A percentile compares a stretch with the other conserved stretches of the same genome.
Conservation (phyloP, 35 echinoderm and acorn worm genomes). For the Holothuria glaberrima region DNA sequence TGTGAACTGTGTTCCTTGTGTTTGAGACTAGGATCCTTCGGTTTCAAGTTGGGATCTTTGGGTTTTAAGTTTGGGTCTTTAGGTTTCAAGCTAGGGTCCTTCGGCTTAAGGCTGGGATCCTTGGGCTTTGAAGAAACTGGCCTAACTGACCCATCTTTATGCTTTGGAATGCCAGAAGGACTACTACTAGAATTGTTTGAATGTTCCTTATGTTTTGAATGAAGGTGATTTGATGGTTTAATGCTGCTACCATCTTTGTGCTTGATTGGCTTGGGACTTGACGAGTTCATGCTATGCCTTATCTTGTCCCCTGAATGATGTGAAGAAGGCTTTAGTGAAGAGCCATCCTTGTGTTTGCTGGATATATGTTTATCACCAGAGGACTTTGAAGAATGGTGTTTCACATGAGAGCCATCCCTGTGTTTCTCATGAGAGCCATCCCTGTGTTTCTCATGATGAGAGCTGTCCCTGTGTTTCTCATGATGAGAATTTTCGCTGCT, state of each 20-base stretch:
- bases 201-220: constrained; percentile 33
- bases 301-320: neutral
- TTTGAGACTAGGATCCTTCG: constrained; percentile 55
- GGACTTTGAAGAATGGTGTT: neutral
- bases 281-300: constrained; percentile 29
- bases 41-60: constrained; percentile 64
- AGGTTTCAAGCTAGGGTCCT: constrained; percentile 33
- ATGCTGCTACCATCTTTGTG: constrained; percentile 33
- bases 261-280: constrained; percentile 17
- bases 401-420: constrained; percentile 16
- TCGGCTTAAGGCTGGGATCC: constrained; percentile 49
- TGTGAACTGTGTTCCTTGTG: constrained; percentile 48
- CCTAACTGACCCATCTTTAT: neutral
- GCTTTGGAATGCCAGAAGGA: constrained; percentile 47
- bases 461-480: constrained; percentile 28
- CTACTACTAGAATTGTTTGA: constrained; percentile 46
- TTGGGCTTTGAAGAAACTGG: constrained; percentile 40
- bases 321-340: neutral
- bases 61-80: constrained; percentile 51
- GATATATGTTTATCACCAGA: no score
- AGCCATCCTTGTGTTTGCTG: neutral
- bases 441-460: constrained; percentile 26
- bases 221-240: constrained; percentile 1
- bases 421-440: constrained; percentile 30
- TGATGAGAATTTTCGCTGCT: constrained; percentile 37